Conservation (phyloP, 2,797 vertebrate genomes). For the Ispidina picta region DNA sequence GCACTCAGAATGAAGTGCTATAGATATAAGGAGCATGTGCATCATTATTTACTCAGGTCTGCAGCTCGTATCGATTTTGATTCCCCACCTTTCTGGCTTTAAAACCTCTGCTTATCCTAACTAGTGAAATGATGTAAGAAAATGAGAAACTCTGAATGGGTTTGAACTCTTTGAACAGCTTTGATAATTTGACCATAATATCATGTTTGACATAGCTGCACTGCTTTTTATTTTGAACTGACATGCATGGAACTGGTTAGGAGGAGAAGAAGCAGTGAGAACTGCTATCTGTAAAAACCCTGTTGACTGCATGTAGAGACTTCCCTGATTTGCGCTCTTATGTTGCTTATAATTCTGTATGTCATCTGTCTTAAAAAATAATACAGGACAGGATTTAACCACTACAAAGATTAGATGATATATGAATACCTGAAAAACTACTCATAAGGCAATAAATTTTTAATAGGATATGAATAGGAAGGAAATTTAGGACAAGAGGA, state of each 20-base stretch:
- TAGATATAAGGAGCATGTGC: neutral
- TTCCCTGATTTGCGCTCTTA: neutral
- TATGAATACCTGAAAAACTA: neutral
- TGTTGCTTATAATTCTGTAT: neutral
- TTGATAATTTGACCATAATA: neutral
- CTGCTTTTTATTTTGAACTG: neutral
- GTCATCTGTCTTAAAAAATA: neutral
- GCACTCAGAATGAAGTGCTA: neutral
- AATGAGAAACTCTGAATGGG: neutral
- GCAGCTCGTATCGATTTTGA: neutral
- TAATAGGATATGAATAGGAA: neutral
- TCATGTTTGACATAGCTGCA: rapidly evolving
- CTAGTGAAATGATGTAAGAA: neutral
- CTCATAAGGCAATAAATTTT: neutral
- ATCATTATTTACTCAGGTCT: neutral
- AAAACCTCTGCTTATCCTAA: neutral
- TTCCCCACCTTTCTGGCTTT: neutral
- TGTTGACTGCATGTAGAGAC: neutral
- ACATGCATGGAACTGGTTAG: neutral
- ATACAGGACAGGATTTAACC: neutral
- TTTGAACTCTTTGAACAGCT: neutral
- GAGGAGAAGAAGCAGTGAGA: neutral
- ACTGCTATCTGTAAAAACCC: neutral
- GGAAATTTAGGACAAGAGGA: neutral
- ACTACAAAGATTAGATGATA: neutral